These are phyloP conservation scores for Apostichopus japonicus DNA, from an alignment of 35 echinoderm and acorn worm genomes.

Conservation along the genomic window DNA sequence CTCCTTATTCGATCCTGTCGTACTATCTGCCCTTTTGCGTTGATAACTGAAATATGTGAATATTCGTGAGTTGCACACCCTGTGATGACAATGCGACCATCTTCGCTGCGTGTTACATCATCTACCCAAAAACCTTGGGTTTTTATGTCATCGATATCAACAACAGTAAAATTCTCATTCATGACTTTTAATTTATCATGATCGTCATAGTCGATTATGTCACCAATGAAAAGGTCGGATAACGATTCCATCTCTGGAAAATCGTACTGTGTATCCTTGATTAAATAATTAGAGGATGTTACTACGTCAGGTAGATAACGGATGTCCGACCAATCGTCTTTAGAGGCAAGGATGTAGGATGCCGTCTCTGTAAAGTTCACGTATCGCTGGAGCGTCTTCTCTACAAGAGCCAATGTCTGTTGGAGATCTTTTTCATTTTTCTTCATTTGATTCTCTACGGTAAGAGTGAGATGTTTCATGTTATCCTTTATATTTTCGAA, in stretches of 20 bases:
- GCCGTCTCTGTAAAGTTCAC: background rate
- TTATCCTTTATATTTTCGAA: background rate
- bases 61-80: background rate
- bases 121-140: background rate
- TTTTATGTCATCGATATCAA: background rate
- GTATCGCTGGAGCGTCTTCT: background rate
- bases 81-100: background rate
- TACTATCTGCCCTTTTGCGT: background rate
- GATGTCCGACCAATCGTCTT: background rate
- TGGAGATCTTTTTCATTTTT: background rate
- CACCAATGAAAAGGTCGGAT: background rate
- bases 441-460: background rate
- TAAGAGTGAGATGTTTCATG: background rate
- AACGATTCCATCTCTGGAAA: conserved; percentile 1
- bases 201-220: background rate
- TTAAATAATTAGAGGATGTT: background rate
- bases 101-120: conserved; percentile 1
- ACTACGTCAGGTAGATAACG: conserved; percentile 17
- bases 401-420: background rate
- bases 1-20: background rate
- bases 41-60: background rate
- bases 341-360: background rate
- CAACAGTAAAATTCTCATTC: background rate
- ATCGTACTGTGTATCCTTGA: background rate
- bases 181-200: background rate